These are phyloP conservation scores for Nymphalis urticae DNA, from an alignment of 2,888 invertebrate genomes.

Conservation along the genomic window DNA sequence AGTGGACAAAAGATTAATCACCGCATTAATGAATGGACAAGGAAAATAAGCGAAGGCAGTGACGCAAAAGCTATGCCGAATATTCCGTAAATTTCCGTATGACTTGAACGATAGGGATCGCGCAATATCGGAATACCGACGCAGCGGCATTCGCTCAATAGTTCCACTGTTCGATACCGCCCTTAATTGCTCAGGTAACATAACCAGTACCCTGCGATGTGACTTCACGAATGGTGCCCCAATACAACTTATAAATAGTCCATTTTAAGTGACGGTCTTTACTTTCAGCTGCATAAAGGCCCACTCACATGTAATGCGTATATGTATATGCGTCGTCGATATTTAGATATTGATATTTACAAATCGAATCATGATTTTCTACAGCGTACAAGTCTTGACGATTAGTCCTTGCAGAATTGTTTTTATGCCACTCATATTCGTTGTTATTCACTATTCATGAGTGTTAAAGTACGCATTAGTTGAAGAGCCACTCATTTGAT, in stretches of 20 bases:
- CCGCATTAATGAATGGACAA: slow-evolving; percentile 23
- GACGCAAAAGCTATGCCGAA: slow-evolving; percentile 52
- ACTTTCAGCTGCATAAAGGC: too few relatives aligned
- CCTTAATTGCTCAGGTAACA: slow-evolving; percentile 53
- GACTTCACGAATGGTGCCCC: background rate
- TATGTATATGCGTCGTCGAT: too few relatives aligned
- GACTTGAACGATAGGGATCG: slow-evolving; percentile 52
- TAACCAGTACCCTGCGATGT: slow-evolving; percentile 6
- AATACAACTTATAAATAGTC: background rate
- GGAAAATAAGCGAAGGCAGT: slow-evolving; percentile 43
- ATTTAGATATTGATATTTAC: too few relatives aligned
- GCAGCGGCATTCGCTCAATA: slow-evolving; percentile 57
- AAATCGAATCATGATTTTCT: too few relatives aligned
- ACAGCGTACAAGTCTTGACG: too few relatives aligned
- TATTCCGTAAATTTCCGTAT: slow-evolving; percentile 52
- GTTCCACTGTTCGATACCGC: slow-evolving; percentile 57
- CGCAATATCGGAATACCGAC: slow-evolving; percentile 62
- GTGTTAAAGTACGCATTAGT: too few relatives aligned
- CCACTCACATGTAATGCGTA: too few relatives aligned
- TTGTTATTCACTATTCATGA: too few relatives aligned
- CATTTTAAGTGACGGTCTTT: too few relatives aligned
- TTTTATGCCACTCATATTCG: too few relatives aligned
- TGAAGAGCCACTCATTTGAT: too few relatives aligned
- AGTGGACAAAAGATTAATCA: slow-evolving; percentile 5
- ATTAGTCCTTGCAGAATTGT: too few relatives aligned